phyloP scores from a whole-genome alignment of 2,888 invertebrate genomes.

The Ormia ochracea region DNA sequence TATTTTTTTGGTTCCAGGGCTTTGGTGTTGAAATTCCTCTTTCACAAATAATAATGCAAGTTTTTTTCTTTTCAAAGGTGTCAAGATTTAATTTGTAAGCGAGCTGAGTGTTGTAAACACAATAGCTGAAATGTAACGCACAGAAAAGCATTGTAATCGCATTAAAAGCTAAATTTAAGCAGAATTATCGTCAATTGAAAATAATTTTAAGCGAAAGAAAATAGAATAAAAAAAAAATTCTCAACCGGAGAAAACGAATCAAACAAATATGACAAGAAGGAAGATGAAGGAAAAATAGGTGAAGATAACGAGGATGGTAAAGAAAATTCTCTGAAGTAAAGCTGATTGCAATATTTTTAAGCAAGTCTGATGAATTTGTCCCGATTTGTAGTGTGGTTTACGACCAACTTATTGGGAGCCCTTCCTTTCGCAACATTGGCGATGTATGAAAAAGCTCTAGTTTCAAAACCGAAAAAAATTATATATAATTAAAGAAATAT shows the following conservation, averaged over 20 bases:
- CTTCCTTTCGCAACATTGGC: too few species aligned
- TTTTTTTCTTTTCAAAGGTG: slow-evolving; percentile 39
- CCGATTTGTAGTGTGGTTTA: too few species aligned
- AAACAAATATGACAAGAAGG: too few species aligned
- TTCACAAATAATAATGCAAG: neutral
- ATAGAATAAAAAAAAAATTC: neutral
- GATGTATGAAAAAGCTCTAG: too few species aligned
- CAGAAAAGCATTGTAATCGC: slow-evolving; percentile 42
- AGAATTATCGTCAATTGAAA: slow-evolving; percentile 73
- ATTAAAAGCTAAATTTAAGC: slow-evolving; percentile 61
- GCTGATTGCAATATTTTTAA: too few species aligned
- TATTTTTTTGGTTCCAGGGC: too few species aligned
- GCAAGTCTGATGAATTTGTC: too few species aligned
- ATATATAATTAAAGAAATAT: too few species aligned
- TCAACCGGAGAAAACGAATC: neutral
- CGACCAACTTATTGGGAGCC: too few species aligned
- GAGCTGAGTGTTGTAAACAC: slow-evolving; percentile 8
- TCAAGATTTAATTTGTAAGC: slow-evolving; percentile 42
- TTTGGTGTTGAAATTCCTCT: neutral
- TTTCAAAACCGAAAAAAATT: too few species aligned
- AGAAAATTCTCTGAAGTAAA: neutral
- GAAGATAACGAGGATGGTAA: slow-evolving; percentile 4
- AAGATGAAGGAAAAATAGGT: neutral
- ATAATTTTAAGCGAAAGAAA: slow-evolving; percentile 67
- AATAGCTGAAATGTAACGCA: slow-evolving; percentile 6